Evolutionary conservation across 1,140 invertebrate species (phyloP).

Genomic region (Papilio dardanus): DNA sequence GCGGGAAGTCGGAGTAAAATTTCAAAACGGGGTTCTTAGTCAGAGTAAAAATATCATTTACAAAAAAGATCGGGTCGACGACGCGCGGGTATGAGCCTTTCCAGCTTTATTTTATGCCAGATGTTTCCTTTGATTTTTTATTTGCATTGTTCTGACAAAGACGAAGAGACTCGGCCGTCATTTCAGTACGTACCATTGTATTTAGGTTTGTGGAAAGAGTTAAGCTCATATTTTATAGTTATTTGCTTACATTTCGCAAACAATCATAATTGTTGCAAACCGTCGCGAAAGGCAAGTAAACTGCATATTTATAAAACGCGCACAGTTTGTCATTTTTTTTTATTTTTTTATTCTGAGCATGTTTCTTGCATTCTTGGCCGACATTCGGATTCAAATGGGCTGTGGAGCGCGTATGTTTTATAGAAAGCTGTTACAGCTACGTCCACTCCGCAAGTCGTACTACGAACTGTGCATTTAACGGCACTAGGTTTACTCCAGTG

Average conservation of each 20-base stretch:
- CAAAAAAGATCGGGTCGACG: constrained; percentile 24
- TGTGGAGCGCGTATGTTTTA: constrained; percentile 1
- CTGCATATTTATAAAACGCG: background rate
- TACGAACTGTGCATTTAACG: constrained; percentile 23
- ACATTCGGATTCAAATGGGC: constrained; percentile 19
- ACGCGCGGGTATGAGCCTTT: constrained; percentile 28
- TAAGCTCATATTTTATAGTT: constrained; percentile 30
- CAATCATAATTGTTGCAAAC: constrained; percentile 27
- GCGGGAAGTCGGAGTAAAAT: constrained; percentile 19
- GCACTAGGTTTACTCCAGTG: constrained; percentile 29
- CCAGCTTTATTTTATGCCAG: constrained; percentile 37
- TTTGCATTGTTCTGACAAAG: constrained; percentile 38
- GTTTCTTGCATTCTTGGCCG: constrained; percentile 22
- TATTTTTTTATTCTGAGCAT: constrained; percentile 16
- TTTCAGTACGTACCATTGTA: constrained; percentile 32
- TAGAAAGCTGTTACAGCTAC: constrained; percentile 22
- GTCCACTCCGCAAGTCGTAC: constrained; percentile 9
- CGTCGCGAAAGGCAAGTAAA: constrained; percentile 8
- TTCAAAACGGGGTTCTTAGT: constrained; percentile 28
- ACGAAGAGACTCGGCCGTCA: constrained; percentile 35
- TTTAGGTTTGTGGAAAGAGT: constrained; percentile 33
- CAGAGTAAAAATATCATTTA: constrained; percentile 33
- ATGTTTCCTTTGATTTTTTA: constrained; percentile 36
- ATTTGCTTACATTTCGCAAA: constrained; percentile 35
- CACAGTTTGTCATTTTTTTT: background rate